These are phyloP conservation scores for Silurus asotus DNA, from an alignment of 2,113 vertebrate species.

Conservation along the genomic window DNA sequence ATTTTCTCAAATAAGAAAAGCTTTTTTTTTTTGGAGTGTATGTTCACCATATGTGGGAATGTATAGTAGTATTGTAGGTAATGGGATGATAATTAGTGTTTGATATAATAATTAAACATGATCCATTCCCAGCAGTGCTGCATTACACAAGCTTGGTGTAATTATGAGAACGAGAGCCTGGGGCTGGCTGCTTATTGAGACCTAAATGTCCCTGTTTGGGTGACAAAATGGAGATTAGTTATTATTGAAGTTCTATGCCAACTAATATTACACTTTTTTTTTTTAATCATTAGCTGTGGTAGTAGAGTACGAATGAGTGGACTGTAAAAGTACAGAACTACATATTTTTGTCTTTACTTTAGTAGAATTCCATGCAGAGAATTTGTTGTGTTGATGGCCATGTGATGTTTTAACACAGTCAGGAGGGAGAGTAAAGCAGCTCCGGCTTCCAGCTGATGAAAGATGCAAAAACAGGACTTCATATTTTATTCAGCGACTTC, in stretches of 20 bases:
- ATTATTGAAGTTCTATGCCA: conserved; percentile 19
- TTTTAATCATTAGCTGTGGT: conserved; percentile 25
- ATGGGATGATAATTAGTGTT: conserved; percentile 54
- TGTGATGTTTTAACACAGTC: conserved; percentile 44
- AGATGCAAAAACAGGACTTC: conserved; percentile 43
- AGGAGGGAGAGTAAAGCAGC: conserved; percentile 30
- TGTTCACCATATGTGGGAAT: conserved; percentile 26
- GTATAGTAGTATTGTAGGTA: conserved; percentile 37
- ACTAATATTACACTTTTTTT: conserved; percentile 29
- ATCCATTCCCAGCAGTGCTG: conserved; percentile 43
- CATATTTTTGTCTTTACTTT: conserved; percentile 11
- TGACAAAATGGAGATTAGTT: conserved; percentile 46
- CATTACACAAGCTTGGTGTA: conserved; percentile 34
- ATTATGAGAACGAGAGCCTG: conserved; percentile 49
- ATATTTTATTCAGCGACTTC: conserved; percentile 51
- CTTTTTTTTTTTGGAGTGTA: conserved; percentile 41
- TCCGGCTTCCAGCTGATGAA: conserved; percentile 35
- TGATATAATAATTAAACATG: conserved; percentile 56
- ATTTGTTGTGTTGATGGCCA: conserved; percentile 42
- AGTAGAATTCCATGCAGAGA: conserved; percentile 42
- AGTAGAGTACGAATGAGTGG: conserved; percentile 7
- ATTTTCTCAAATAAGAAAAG: conserved; percentile 27
- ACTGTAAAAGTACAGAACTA: conserved; percentile 4
- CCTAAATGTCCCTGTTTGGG: conserved; percentile 40
- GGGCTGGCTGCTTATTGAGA: conserved; percentile 43